Percentiles rank a stretch among this genome's conserved stretches.
Evolutionary conservation across 30 jellyfish, hydroid and myxozoan genomes (phyloP).

Genomic region (Cassiopea andromeda): DNA sequence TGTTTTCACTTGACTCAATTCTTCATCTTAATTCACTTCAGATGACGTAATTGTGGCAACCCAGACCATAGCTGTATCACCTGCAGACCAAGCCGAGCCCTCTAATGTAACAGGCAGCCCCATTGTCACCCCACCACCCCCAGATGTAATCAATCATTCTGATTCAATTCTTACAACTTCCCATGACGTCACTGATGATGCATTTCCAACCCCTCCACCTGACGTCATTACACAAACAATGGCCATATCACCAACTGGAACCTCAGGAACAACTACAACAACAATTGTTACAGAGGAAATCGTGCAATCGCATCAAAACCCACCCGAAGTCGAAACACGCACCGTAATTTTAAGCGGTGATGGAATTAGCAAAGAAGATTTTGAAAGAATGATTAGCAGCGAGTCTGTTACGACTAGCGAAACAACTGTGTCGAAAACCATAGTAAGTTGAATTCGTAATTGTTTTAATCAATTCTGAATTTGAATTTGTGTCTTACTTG

Average conservation of each 20-base stretch:
- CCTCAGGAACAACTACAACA: not conserved
- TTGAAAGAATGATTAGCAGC: slow-evolving; percentile 42
- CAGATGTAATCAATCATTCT: slow-evolving; percentile 67
- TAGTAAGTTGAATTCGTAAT: slow-evolving; percentile 5
- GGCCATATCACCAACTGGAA: slow-evolving; percentile 2
- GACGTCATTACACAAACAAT: slow-evolving; percentile 56
- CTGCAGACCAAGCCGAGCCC: slow-evolving; percentile 20
- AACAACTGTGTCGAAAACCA: slow-evolving; percentile 49
- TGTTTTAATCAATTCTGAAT: not conserved
- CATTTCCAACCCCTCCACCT: slow-evolving; percentile 73
- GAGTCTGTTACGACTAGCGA: slow-evolving; percentile 59
- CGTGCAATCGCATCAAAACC: slow-evolving; percentile 19
- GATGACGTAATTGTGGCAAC: slow-evolving; percentile 52
- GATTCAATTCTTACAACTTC: slow-evolving; percentile 9
- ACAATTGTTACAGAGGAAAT: slow-evolving; percentile 36
- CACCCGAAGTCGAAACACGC: slow-evolving; percentile 66
- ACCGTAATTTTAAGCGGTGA: slow-evolving; percentile 45
- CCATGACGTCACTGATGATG: slow-evolving; percentile 27
- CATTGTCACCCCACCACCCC: slow-evolving; percentile 54
- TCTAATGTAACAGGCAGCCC: not conserved
- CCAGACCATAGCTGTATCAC: slow-evolving; percentile 46
- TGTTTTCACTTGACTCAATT: not conserved
- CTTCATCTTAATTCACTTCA: not conserved
- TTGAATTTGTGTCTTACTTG: no score
- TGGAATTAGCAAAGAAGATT: slow-evolving; percentile 30